Evolutionary conservation across 2,797 vertebrate genomes (phyloP).

Genomic region (Okamejei kenojei): DNA sequence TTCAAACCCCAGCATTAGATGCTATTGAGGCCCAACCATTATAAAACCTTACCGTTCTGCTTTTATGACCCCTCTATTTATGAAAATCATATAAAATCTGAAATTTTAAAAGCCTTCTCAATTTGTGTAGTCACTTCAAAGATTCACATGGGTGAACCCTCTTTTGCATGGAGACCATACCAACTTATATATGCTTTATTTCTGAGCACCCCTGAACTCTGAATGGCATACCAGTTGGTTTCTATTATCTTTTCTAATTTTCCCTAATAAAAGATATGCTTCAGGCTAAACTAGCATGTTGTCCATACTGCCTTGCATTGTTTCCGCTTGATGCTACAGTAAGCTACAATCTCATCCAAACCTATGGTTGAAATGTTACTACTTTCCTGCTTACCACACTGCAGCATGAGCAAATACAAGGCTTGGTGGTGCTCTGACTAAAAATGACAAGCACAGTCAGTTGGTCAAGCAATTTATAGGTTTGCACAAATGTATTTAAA

Average conservation of each 20-base stretch:
- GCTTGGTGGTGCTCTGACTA: neutral
- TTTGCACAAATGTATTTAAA: neutral
- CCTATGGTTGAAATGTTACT: neutral
- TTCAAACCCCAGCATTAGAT: no score
- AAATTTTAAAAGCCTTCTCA: no score
- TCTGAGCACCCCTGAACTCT: no score
- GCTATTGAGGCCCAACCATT: no score
- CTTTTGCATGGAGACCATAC: no score
- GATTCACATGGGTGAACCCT: no score
- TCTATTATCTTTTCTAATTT: neutral
- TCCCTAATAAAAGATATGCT: constrained; percentile 44
- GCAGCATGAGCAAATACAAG: neutral
- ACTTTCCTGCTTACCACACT: neutral
- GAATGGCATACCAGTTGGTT: neutral
- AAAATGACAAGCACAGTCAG: neutral
- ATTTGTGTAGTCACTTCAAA: no score
- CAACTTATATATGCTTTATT: no score
- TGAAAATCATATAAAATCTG: no score
- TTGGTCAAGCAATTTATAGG: neutral
- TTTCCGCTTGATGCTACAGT: neutral
- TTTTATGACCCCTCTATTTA: no score
- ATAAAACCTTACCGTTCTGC: no score
- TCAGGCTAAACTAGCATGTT: neutral
- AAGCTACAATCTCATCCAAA: neutral
- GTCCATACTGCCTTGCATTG: neutral